Percentiles rank a stretch among this genome's conserved stretches.
Evolutionary conservation across 1,140 invertebrate species (phyloP).

Genomic region (Trigoniulus corallinus): DNA sequence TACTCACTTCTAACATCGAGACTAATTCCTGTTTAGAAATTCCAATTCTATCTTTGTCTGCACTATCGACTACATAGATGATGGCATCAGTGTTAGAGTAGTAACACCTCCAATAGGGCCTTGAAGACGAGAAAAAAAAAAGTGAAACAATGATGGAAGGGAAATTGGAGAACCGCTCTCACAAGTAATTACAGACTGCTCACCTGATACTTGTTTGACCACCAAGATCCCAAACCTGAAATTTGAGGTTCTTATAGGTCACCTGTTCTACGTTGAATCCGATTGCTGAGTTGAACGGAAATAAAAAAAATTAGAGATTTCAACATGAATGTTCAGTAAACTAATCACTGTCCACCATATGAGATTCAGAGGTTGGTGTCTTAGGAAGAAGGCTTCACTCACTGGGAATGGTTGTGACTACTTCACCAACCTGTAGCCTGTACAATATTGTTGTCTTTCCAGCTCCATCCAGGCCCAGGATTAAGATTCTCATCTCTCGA

Average conservation of each 20-base stretch:
- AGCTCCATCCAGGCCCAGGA: constrained; percentile 91
- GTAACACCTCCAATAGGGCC: constrained; percentile 99
- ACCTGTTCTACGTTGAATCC: constrained; percentile 98
- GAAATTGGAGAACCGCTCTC: background rate
- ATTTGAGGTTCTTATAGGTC: constrained; percentile 88
- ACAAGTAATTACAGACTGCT: background rate
- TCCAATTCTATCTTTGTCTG: constrained; percentile 93
- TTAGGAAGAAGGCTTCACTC: no score
- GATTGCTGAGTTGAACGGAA: constrained; percentile 37
- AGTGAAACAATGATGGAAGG: background rate
- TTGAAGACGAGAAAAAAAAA: constrained; percentile 38
- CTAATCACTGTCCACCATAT: no score
- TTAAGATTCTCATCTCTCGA: constrained; percentile 93
- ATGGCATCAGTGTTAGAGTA: constrained; percentile 99
- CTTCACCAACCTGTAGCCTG: constrained; percentile 95
- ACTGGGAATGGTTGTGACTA: constrained; percentile 97
- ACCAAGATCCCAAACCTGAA: constrained; percentile 96
- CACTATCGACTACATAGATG: constrained; percentile 98
- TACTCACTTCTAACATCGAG: constrained; percentile 78
- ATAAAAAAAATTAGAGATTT: constrained; percentile 2
- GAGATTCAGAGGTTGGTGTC: no score
- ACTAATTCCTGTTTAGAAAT: constrained; percentile 97
- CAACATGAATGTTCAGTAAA: no score
- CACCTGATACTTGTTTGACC: constrained; percentile 87
- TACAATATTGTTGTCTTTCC: constrained; percentile 99